Evolutionary conservation across 2,797 vertebrate genomes (phyloP), one percentile per base, ranked within the genome.

Genomic region (Anguilla megastoma): DNA sequence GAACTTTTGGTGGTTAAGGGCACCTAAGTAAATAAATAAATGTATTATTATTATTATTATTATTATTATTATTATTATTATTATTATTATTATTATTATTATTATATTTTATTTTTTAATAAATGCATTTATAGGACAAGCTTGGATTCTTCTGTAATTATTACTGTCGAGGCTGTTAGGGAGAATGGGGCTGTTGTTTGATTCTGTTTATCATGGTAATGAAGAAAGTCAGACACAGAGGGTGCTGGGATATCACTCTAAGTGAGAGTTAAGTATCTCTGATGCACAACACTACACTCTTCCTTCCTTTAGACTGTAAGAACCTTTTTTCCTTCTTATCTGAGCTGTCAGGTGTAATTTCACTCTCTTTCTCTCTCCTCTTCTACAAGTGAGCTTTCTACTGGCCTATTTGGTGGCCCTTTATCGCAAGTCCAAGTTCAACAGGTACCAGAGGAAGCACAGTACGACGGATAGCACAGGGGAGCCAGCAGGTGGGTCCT

Each of bases 331-430:
- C 27, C 85, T 71, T 69, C 27, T 41, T 30, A 74, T 50, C 79
- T 50, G 50, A 54, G 80, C 50, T 24, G 1, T 30, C 27, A n/a
- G 83, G 12, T 87, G 88, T 86, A 85, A 86, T 85, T 76, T 56
- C 86, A 87, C 52, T 36, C 83, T 58, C 30, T 63, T 33, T 85
- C 60, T 89, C 74, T 76, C 52, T 33, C 83, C 74, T 63, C 8
- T 87, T 50, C 87, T 87, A 27, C 69, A 92, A 99, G 98, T 97
- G 90, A 97, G 97, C 88, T 96, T 98, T 45, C 91, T 97, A 0
- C 89, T 97, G 83, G 97, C 98, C 60, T 96, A 92, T 80, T 36
- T 96, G 0, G 97, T 99, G 48, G 97, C 98, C 0, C 24, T 90
- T 90, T 92, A 96, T 87, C 96, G 97, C 84, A 95, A 94, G 89